A percentile compares a stretch with the other conserved stretches of the same genome.
These are phyloP conservation scores for Neocrepidodera transversa DNA, from an alignment of 2,888 invertebrate species.

Conservation along the genomic window DNA sequence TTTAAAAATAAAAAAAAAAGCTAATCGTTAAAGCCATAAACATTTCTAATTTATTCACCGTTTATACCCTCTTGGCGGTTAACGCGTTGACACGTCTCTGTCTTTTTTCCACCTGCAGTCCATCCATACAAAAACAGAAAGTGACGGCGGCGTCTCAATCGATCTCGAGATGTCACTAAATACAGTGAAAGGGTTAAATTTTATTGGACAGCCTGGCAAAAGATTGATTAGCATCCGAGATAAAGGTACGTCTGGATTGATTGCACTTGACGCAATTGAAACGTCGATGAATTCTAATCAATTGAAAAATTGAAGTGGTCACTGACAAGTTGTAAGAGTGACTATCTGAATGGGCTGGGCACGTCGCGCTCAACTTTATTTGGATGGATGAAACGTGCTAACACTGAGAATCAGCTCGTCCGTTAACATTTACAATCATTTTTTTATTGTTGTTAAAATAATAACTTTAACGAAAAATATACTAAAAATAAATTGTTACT, in stretches of 20 bases:
- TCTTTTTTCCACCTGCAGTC: constrained; percentile 16
- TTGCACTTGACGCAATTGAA: constrained; percentile 48
- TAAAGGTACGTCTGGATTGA: constrained; percentile 44
- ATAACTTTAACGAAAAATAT: no score
- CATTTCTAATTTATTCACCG: constrained; percentile 13
- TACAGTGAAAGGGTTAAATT: constrained; percentile 44
- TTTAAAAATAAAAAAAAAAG: no score
- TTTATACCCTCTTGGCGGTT: constrained; percentile 15
- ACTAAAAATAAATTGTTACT: no score
- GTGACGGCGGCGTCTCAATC: constrained; percentile 43
- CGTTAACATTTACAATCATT: neutral
- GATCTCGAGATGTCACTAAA: constrained; percentile 41
- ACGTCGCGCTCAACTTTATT: constrained; percentile 20
- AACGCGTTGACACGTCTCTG: neutral
- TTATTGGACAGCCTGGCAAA: constrained; percentile 45
- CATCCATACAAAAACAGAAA: constrained; percentile 32
- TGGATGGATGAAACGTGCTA: constrained; percentile 14
- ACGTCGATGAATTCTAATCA: constrained; percentile 40
- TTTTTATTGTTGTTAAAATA: no score
- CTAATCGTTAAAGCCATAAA: constrained; percentile 9
- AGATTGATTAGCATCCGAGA: constrained; percentile 41
- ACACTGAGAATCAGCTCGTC: neutral
- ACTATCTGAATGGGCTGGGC: constrained; percentile 34
- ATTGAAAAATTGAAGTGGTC: constrained; percentile 46
- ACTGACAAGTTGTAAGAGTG: constrained; percentile 42